Evolutionary conservation across 2,797 vertebrate genomes (phyloP), one percentile per base, ranked within the genome.

Genomic region (Lerista edwardsae): DNA sequence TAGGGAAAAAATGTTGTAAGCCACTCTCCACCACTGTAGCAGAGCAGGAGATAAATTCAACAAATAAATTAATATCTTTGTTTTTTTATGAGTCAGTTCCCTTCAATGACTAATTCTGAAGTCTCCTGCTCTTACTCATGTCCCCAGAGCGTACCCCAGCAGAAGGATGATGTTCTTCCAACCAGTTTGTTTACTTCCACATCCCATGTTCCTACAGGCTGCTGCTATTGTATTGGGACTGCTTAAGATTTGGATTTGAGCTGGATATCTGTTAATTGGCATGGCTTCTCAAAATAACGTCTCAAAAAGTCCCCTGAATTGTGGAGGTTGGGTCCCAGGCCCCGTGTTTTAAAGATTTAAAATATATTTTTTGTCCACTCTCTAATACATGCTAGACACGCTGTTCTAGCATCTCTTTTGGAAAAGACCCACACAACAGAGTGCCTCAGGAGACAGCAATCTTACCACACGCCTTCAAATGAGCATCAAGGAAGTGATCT

Each of bases 301-400:
- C 39, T 39, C n/a, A n/a, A n/a, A n/a, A 39, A 74, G 57, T 67
- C 21, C 57, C 71, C 83, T 84, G 68, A 73, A 62, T 36, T 7
- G 47, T 27, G 39, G 78, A 90, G 76, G 62, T 36, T 67, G 55
- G 34, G 87, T 82, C 80, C 47, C 47, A 0, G 0, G 71, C 23
- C 59, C 76, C 87, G 17, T 55, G n/a, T 80, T 86, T 76, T 64
- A 67, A 68, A 12, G 17, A 87, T 72, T 64, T 39, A 61, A 82
- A 47, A 88, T 84, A 51, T 83, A 90, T 75, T 55, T 92, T 93
- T 90, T 87, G 93, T 87, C 17, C 83, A 94, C 86, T 79, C 21
- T 15, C 86, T 91, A 77, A 88, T 91, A 75, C 80, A 87, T 93
- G 89, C 82, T 86, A 93, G 93, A 91, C 89, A 92, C 92, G 88